A percentile compares a stretch with the other conserved stretches of the same genome.
These are phyloP conservation scores for Phoebastria nigripes DNA, from an alignment of 2,797 vertebrate genomes.

Conservation along the genomic window DNA sequence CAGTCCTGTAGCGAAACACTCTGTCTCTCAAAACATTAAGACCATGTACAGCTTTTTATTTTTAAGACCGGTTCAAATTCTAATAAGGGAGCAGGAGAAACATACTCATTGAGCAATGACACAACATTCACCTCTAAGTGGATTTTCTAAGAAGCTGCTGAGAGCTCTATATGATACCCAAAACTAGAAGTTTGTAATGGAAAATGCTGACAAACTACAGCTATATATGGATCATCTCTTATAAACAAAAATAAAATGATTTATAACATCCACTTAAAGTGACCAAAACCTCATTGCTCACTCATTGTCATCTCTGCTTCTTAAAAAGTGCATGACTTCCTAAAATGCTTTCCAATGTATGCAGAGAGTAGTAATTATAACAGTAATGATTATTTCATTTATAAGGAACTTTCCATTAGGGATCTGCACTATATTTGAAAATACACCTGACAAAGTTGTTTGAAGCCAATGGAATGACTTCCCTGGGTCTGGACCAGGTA, in stretches of 20 bases:
- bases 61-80: neutral
- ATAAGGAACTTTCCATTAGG: neutral
- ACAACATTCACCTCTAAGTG: neutral
- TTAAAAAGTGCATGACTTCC: neutral
- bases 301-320: slow-evolving; percentile 2
- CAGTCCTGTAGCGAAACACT: neutral
- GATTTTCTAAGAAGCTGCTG: neutral
- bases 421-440: neutral
- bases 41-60: neutral
- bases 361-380: neutral
- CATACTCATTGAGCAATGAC: neutral
- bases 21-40: neutral
- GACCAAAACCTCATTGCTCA: slow-evolving; percentile 24
- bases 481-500: neutral
- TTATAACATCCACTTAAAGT: slow-evolving; percentile 12
- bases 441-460: neutral
- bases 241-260: slow-evolving; percentile 31
- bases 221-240: slow-evolving; percentile 4
- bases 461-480: neutral
- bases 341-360: neutral
- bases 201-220: slow-evolving; percentile 42
- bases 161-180: neutral
- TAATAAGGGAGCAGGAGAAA: neutral
- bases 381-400: slow-evolving; percentile 1
- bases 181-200: neutral